Evolutionary conservation across 2,113 vertebrate species (phyloP).

Genomic region (Chloroceryle aenea): DNA sequence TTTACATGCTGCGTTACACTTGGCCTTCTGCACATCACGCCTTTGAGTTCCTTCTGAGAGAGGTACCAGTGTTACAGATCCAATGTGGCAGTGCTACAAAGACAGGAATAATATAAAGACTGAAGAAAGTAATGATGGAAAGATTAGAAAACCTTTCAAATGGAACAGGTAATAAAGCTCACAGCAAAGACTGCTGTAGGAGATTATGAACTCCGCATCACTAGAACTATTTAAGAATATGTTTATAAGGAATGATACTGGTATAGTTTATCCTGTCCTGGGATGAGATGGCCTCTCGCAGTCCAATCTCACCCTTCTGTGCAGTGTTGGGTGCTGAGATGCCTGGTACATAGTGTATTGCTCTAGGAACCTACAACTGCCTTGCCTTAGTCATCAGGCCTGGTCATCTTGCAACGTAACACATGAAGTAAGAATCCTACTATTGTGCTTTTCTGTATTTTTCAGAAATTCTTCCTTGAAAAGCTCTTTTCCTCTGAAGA

Average conservation of each 20-base stretch:
- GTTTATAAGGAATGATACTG: neutral
- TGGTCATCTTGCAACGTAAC: neutral
- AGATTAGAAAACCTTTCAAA: neutral
- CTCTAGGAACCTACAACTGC: neutral
- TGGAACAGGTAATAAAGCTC: neutral
- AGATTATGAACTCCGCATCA: neutral
- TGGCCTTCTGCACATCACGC: neutral
- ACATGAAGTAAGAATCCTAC: neutral
- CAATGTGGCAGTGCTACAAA: neutral
- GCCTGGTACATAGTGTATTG: neutral
- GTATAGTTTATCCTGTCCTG: neutral
- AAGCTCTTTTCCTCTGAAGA: neutral
- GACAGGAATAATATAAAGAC: neutral
- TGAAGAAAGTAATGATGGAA: neutral
- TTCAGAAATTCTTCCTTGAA: neutral
- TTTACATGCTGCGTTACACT: neutral
- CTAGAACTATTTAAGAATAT: neutral
- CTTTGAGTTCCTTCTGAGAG: neutral
- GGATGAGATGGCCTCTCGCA: neutral
- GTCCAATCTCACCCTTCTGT: rapidly evolving
- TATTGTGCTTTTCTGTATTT: neutral
- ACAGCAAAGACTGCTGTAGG: neutral
- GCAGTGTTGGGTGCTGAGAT: neutral
- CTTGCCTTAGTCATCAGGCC: neutral
- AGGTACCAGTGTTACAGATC: rapidly evolving